Percentiles rank a stretch among this genome's conserved stretches.
Conservation (phyloP, 1,140 invertebrate genomes). For the Drosophila pallidifrons region DNA sequence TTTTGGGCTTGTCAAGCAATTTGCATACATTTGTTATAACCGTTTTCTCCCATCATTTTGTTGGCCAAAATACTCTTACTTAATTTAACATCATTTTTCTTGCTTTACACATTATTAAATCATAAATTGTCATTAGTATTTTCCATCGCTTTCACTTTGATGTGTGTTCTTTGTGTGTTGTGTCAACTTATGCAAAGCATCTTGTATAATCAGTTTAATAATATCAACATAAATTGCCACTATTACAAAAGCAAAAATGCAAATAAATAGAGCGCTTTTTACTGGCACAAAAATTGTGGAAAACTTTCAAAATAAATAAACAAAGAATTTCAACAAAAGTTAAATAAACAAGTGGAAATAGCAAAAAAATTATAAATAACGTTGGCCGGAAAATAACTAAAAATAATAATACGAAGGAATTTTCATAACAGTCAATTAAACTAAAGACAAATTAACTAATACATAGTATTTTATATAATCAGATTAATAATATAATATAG, state of each 20-base stretch:
- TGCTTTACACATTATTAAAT: slow-evolving; percentile 8
- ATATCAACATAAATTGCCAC: not conserved
- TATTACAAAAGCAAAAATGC: not conserved
- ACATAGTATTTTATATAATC: not conserved
- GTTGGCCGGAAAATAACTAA: no score
- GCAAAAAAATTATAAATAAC: no score
- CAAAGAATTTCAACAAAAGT: no score
- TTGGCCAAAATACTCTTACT: slow-evolving; percentile 19
- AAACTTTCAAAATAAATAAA: no score
- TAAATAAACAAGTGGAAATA: no score
- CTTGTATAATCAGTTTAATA: not conserved
- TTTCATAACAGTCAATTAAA: no score
- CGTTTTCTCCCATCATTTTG: not conserved
- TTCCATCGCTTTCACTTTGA: not conserved
- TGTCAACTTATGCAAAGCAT: not conserved
- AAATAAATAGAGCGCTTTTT: no score
- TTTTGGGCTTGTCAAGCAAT: slow-evolving; percentile 10
- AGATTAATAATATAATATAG: not conserved
- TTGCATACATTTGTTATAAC: slow-evolving; percentile 24
- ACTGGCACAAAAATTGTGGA: no score
- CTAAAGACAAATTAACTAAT: not conserved
- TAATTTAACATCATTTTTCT: slow-evolving; percentile 10
- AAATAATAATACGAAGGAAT: no score
- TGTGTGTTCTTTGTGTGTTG: not conserved
- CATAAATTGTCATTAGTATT: slow-evolving; percentile 6